A percentile compares a stretch with the other conserved stretches of the same genome.
Evolutionary conservation across 1,140 invertebrate species (phyloP).

Genomic region (Brachystomella parvula): DNA sequence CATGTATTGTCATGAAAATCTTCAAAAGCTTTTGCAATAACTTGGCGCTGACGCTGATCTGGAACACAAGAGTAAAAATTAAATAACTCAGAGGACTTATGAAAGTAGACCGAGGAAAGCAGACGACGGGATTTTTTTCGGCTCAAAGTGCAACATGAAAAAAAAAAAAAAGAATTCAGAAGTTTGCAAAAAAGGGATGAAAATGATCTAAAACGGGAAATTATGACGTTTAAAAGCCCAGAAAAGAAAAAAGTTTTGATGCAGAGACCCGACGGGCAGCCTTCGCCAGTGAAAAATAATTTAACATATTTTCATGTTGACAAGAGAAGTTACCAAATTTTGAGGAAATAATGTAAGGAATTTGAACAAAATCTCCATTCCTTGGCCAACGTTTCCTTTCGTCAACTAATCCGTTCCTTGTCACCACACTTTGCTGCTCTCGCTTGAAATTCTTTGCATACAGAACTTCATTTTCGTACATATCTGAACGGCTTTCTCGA

Average conservation of each 20-base stretch:
- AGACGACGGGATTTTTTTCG: not conserved
- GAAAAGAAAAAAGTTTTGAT: not conserved
- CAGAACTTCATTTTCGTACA: slow-evolving; percentile 2
- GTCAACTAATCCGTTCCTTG: slow-evolving; percentile 1
- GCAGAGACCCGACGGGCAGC: too few species aligned
- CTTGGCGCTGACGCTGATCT: not conserved
- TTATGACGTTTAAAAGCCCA: not conserved
- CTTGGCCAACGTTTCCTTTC: slow-evolving; percentile 7
- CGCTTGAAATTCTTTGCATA: slow-evolving; percentile 1
- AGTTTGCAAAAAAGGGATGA: not conserved
- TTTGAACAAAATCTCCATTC: not conserved
- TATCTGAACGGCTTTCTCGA: not conserved
- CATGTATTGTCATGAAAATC: slow-evolving; percentile 15
- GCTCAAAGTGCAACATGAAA: not conserved
- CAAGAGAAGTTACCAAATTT: slow-evolving; percentile 9
- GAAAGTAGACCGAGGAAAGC: too few species aligned
- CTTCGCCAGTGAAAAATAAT: too few species aligned
- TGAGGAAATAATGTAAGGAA: slow-evolving; percentile 15
- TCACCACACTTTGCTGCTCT: not conserved
- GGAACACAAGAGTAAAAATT: not conserved
- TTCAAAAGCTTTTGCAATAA: slow-evolving; percentile 14
- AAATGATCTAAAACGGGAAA: not conserved
- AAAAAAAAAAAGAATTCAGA: not conserved
- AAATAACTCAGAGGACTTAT: too few species aligned
- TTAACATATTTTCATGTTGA: too few species aligned